Conservation (phyloP, 2,888 invertebrate genomes). For the Pandemis heparana region DNA sequence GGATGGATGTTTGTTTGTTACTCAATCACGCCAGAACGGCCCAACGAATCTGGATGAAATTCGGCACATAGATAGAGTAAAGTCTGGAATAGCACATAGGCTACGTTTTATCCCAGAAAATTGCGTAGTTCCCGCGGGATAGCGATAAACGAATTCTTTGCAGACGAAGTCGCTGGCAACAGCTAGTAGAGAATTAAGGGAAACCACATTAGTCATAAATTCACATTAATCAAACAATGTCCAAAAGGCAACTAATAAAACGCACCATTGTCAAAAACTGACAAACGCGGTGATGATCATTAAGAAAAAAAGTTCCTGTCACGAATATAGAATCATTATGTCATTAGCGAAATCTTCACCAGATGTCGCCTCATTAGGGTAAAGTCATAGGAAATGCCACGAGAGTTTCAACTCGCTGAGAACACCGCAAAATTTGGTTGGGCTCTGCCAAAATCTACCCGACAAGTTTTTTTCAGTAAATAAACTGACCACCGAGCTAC, state of each 20-base stretch:
- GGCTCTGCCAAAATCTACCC: slow-evolving; percentile 22
- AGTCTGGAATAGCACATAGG: too few relatives aligned
- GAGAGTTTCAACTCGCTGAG: slow-evolving; percentile 46
- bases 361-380: slow-evolving; percentile 49
- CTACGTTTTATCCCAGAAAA: too few relatives aligned
- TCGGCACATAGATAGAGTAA: too few relatives aligned
- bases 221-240: neutral
- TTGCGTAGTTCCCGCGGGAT: too few relatives aligned
- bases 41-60: too few relatives aligned
- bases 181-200: neutral
- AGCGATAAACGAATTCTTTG: too few relatives aligned
- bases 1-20: too few relatives aligned
- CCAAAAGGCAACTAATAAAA: neutral
- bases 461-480: too few relatives aligned
- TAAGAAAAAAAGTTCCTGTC: slow-evolving; percentile 32
- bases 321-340: slow-evolving; percentile 33
- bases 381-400: slow-evolving; percentile 55
- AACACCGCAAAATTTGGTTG: slow-evolving; percentile 36
- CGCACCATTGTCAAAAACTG: slow-evolving; percentile 23
- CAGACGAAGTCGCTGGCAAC: too few relatives aligned
- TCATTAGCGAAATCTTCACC: slow-evolving; percentile 39
- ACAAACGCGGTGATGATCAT: slow-evolving; percentile 22
- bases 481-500: too few relatives aligned
- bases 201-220: neutral
- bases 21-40: too few relatives aligned